Percentiles rank a stretch among this genome's conserved stretches.
These are phyloP conservation scores for Toxotes lorentzi DNA, from an alignment of 2,797 vertebrate genomes.

Conservation along the genomic window DNA sequence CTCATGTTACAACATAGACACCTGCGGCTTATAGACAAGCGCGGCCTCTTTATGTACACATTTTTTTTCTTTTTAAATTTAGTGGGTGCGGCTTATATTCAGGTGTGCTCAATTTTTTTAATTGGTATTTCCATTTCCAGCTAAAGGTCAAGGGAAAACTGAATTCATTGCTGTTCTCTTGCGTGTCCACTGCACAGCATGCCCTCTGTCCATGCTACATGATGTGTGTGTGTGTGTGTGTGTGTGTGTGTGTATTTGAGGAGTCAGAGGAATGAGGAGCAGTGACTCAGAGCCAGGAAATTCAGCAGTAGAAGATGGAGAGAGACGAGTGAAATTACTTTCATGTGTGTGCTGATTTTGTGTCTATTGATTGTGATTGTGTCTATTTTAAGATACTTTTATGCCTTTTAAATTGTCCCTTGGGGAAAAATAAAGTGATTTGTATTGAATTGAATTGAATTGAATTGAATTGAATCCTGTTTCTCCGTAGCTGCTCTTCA, in stretches of 20 bases:
- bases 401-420: no score
- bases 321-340: no score
- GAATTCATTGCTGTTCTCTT: slow-evolving; percentile 6
- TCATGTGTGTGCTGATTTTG: not conserved
- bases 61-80: no score
- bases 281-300: not conserved
- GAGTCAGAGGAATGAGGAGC: not conserved
- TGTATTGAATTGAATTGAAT: not conserved
- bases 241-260: slow-evolving; percentile 7
- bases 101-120: no score
- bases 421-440: no score
- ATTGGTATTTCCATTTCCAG: slow-evolving; percentile 23
- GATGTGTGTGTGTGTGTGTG: not conserved
- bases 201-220: not conserved
- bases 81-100: no score
- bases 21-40: no score
- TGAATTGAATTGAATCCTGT: not conserved
- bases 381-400: no score
- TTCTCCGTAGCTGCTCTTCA: not conserved
- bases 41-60: no score
- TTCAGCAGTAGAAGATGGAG: not conserved
- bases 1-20: no score
- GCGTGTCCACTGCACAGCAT: not conserved
- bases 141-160: slow-evolving; percentile 58
- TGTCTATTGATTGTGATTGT: no score